A percentile compares a stretch with the other conserved stretches of the same genome.
Evolutionary conservation across 1,140 invertebrate genomes (phyloP).

Genomic region (Nasonia giraulti): DNA sequence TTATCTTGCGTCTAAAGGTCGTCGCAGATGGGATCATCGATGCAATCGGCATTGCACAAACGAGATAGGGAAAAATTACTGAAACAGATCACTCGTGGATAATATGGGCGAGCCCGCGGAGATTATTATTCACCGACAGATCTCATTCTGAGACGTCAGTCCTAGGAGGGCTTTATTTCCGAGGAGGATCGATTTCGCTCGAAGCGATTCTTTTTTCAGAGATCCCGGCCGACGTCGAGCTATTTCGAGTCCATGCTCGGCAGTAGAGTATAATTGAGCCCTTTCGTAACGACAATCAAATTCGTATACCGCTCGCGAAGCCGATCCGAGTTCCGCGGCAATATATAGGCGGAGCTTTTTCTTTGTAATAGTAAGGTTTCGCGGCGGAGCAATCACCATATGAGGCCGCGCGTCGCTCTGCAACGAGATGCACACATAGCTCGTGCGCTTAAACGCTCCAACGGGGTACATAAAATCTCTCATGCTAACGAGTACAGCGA

Average conservation of each 20-base stretch:
- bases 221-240: not conserved
- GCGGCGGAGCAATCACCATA: too few relatives aligned
- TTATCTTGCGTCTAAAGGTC: not conserved
- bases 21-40: not conserved
- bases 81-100: not conserved
- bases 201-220: not conserved
- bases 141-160: too few relatives aligned
- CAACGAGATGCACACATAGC: slow-evolving; percentile 24
- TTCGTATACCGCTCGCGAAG: not conserved
- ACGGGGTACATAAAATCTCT: slow-evolving; percentile 26
- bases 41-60: not conserved
- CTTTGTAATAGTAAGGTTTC: slow-evolving; percentile 24
- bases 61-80: not conserved
- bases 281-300: slow-evolving; percentile 1
- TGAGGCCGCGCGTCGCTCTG: not conserved
- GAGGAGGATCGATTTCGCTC: not conserved
- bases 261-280: not conserved
- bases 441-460: slow-evolving; percentile 28
- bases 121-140: too few relatives aligned
- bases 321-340: not conserved
- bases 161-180: too few relatives aligned
- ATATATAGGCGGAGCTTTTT: not conserved
- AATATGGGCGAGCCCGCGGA: too few relatives aligned
- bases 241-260: not conserved
- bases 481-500: slow-evolving; percentile 21